Percentiles rank a stretch among this genome's conserved stretches.
Conservation (phyloP, 2,797 vertebrate genomes). For the Urophycis tenuis region DNA sequence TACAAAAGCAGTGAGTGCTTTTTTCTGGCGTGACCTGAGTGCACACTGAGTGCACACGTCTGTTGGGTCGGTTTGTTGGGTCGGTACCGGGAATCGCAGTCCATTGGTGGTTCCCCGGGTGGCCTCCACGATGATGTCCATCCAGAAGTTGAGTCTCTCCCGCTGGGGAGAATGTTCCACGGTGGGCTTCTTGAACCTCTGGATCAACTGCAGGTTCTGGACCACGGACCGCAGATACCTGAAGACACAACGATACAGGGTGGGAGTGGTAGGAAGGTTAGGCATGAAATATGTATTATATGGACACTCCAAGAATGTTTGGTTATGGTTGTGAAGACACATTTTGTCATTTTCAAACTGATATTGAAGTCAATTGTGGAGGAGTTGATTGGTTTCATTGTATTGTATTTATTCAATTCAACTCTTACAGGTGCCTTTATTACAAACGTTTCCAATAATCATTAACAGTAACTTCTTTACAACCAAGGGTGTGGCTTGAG, state of each 20-base stretch:
- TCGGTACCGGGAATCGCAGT: slow-evolving; percentile 87
- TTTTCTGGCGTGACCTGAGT: neutral
- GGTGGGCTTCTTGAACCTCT: slow-evolving; percentile 84
- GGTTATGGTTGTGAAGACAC: neutral
- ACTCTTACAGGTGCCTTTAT: neutral
- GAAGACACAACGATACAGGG: slow-evolving; percentile 18
- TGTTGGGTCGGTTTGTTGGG: neutral
- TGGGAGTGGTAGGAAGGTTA: neutral
- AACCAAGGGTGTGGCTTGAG: slow-evolving; percentile 92
- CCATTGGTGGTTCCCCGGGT: slow-evolving; percentile 81
- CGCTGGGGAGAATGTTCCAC: slow-evolving; percentile 80
- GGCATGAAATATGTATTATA: neutral
- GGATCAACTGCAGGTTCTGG: slow-evolving; percentile 90
- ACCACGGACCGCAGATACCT: slow-evolving; percentile 94
- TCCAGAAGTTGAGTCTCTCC: slow-evolving; percentile 91
- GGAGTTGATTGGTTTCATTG: neutral
- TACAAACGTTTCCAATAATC: neutral
- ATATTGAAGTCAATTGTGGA: no score
- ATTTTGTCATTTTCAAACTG: no score
- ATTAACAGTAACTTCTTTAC: slow-evolving; percentile 1
- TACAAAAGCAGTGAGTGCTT: no score
- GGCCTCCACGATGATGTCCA: slow-evolving; percentile 96
- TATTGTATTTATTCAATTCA: neutral
- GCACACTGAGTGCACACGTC: neutral
- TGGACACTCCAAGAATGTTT: neutral